Conservation (phyloP, 1,140 invertebrate genomes). For the Platorchestia sp. region DNA sequence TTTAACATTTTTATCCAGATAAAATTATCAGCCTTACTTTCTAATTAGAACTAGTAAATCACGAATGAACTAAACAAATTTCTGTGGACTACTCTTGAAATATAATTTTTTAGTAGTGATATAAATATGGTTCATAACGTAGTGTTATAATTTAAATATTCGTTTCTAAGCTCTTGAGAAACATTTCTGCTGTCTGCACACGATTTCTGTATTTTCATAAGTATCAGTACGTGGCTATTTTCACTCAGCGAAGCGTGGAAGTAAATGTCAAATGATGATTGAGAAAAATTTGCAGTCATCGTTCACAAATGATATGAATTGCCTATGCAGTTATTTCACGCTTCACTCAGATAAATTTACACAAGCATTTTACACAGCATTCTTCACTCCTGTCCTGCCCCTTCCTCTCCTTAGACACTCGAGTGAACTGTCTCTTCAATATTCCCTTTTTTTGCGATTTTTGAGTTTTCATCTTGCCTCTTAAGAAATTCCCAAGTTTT, state of each 20-base stretch:
- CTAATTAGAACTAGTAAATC: too few relatives aligned
- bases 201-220: background rate
- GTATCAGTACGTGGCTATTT: background rate
- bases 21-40: background rate
- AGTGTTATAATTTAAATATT: too few relatives aligned
- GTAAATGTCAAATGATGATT: background rate
- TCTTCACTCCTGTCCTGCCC: background rate
- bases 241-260: background rate
- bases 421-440: background rate
- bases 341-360: background rate
- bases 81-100: too few relatives aligned
- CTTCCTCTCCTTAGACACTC: background rate
- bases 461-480: background rate
- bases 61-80: too few relatives aligned
- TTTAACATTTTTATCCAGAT: background rate
- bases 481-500: background rate
- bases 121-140: too few relatives aligned
- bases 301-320: background rate
- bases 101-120: too few relatives aligned
- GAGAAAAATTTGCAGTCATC: background rate
- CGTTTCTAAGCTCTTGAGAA: too few relatives aligned
- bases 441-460: background rate
- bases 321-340: background rate
- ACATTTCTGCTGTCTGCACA: too few relatives aligned
- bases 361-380: background rate